These are phyloP conservation scores for Neoitamus cyanurus DNA, from an alignment of 2,888 invertebrate species.

Conservation along the genomic window DNA sequence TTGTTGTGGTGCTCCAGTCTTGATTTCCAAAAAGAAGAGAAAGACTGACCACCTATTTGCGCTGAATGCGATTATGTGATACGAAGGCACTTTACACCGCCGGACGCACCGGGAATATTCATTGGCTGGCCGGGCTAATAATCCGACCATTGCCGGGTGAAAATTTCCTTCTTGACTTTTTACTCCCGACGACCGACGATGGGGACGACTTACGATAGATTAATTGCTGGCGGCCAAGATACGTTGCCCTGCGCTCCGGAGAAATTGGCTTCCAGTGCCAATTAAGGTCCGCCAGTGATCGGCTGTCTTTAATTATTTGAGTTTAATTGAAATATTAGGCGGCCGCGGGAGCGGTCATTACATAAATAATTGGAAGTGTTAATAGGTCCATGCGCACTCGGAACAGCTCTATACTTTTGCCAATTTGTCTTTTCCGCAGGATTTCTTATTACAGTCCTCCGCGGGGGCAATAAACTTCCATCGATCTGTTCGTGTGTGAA, in stretches of 20 bases:
- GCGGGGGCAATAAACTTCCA: not conserved
- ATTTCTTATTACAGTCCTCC: not conserved
- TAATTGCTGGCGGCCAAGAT: conserved; percentile 22
- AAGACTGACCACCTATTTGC: not conserved
- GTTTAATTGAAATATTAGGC: conserved; percentile 27
- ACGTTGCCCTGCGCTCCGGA: not conserved
- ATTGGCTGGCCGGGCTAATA: not conserved
- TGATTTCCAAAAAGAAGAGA: not conserved
- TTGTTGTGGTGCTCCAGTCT: not conserved
- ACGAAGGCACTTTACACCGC: not conserved
- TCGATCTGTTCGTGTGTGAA: not conserved
- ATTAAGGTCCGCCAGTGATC: conserved; percentile 11
- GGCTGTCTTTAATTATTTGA: conserved; percentile 15
- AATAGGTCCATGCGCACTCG: not conserved
- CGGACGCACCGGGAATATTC: conserved; percentile 46
- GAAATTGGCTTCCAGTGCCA: not conserved
- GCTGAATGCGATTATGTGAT: conserved; percentile 15
- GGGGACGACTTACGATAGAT: conserved; percentile 8
- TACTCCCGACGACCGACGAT: not conserved
- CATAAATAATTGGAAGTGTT: not conserved
- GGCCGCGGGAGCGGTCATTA: not conserved
- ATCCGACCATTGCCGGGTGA: not conserved
- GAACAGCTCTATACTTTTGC: not conserved
- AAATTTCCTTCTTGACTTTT: not conserved
- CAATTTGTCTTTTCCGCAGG: not conserved